Base-by-base conservation (phyloP, 2,888 invertebrate species). In the Teinopalpus imperialis region DNA sequence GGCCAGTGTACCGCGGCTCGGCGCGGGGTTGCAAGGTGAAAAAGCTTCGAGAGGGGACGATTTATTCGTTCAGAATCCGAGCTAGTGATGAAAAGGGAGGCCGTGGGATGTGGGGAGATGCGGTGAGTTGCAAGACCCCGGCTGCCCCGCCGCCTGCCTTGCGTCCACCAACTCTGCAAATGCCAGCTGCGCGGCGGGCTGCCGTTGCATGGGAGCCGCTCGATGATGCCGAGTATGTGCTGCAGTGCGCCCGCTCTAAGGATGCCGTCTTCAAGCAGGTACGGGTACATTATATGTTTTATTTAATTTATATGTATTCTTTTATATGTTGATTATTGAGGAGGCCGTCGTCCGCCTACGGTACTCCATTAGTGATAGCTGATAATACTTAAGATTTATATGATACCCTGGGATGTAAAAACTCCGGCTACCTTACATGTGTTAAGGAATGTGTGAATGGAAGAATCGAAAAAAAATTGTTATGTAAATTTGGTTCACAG, bases 1-100 rank as follows among this genome's bases (percentile, higher is more conserved):
- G 93, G 52, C 89, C 90, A 36, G 93, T 94, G 49, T 97, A 97
- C 81, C 93, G 93, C 51, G 96, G 97, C 47, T 93, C 93, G 27
- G 92, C 92, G 58, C 92, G 93, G 61, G 92, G 92, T 53, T 95
- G 93, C 86, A 96, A 96, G 81, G 63, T 55, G 94, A 94, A 94
- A 74, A 94, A 95, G 72, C 85, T 97, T 61, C 92, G 93, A 61
- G 98, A 98, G 81, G 91, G 93, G 61, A 95, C 93, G 7, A 82
- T 90, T 44, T 97, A 97, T 82, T 91, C 91, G 67, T 97, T 98
- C 90, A 92, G 97, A 60, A 94, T 98, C 65, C 94, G 93, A 59
- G 96, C 96, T 36, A 92, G 93, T 57, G 96, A 95, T 72, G 95
- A 94, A 75, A 88, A 90, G 30, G 96, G 95, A 47, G 97, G 97